A percentile compares a stretch with the other conserved stretches of the same genome.
Conservation (phyloP, 2,888 invertebrate genomes). For the Nowickia ferox region DNA sequence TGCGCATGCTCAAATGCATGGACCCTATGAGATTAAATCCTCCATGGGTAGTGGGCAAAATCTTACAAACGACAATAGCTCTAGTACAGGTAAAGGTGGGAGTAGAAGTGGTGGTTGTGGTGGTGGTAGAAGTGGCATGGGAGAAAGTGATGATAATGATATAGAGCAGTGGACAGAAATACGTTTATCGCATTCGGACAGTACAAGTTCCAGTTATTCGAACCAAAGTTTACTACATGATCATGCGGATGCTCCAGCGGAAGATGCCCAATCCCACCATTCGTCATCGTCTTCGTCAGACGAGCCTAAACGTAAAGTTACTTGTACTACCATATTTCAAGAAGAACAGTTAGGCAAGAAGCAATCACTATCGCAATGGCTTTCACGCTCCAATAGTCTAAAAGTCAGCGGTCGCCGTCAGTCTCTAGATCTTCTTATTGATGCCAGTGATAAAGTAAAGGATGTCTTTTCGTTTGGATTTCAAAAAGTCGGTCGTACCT, state of each 20-base stretch:
- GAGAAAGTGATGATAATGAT: slow-evolving; percentile 78
- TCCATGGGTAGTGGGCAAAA: slow-evolving; percentile 70
- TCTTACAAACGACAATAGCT: slow-evolving; percentile 62
- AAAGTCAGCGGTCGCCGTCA: slow-evolving; percentile 85
- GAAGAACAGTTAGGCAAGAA: slow-evolving; percentile 79
- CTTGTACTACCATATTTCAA: slow-evolving; percentile 82
- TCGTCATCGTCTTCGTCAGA: slow-evolving; percentile 81
- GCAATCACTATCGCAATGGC: slow-evolving; percentile 80
- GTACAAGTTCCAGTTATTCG: slow-evolving; percentile 83
- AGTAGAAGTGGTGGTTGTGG: slow-evolving; percentile 51
- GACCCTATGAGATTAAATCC: slow-evolving; percentile 79
- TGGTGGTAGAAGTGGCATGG: slow-evolving; percentile 43
- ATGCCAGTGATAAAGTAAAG: slow-evolving; percentile 91
- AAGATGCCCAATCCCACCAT: slow-evolving; percentile 79
- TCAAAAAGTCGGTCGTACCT: slow-evolving; percentile 87
- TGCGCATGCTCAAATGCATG: slow-evolving; percentile 77
- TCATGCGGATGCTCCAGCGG: slow-evolving; percentile 75
- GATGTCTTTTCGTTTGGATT: slow-evolving; percentile 91
- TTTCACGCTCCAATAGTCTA: slow-evolving; percentile 82
- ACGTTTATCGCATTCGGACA: slow-evolving; percentile 82
- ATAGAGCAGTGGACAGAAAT: slow-evolving; percentile 83
- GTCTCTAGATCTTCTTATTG: slow-evolving; percentile 90
- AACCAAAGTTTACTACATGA: slow-evolving; percentile 82
- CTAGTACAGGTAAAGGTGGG: slow-evolving; percentile 62
- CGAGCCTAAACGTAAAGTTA: slow-evolving; percentile 82